A percentile compares a stretch with the other conserved stretches of the same genome.
Conservation (phyloP, 2,113 vertebrate genomes). For the Callocephalon fimbriatum region DNA sequence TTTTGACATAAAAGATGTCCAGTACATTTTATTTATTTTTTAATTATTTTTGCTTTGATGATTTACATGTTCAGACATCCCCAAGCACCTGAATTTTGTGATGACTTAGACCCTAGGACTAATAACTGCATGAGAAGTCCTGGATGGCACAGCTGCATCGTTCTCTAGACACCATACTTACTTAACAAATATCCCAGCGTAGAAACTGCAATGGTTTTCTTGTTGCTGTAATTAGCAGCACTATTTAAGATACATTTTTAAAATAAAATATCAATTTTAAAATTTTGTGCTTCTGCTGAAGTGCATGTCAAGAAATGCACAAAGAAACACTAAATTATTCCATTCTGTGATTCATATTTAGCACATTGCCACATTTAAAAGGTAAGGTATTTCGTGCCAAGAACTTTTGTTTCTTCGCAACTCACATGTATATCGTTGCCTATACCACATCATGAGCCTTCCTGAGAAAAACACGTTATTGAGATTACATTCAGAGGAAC, state of each 20-base stretch:
- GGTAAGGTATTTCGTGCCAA: not conserved
- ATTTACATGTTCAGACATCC: not conserved
- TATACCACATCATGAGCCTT: not conserved
- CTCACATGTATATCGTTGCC: not conserved
- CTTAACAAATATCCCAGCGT: not conserved
- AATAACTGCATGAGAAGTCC: not conserved
- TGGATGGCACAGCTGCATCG: not conserved
- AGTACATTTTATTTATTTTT: not conserved
- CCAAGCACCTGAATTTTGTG: not conserved
- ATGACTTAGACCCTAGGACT: not conserved
- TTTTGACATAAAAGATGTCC: not conserved
- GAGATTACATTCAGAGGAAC: slow-evolving; percentile 24
- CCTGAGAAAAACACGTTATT: slow-evolving; percentile 35
- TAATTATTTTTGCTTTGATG: not conserved
- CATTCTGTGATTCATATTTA: slow-evolving; percentile 38
- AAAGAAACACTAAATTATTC: slow-evolving; percentile 9
- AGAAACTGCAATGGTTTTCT: not conserved
- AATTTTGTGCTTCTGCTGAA: not conserved
- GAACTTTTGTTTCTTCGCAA: slow-evolving; percentile 1
- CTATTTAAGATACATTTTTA: not conserved
- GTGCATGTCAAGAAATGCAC: not conserved
- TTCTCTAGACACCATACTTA: not conserved
- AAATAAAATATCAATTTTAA: not conserved
- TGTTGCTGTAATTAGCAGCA: not conserved
- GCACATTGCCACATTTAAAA: slow-evolving; percentile 1